phyloP scores from a whole-genome alignment of 2,888 invertebrate genomes.

The Eupithecia pulchellata region DNA sequence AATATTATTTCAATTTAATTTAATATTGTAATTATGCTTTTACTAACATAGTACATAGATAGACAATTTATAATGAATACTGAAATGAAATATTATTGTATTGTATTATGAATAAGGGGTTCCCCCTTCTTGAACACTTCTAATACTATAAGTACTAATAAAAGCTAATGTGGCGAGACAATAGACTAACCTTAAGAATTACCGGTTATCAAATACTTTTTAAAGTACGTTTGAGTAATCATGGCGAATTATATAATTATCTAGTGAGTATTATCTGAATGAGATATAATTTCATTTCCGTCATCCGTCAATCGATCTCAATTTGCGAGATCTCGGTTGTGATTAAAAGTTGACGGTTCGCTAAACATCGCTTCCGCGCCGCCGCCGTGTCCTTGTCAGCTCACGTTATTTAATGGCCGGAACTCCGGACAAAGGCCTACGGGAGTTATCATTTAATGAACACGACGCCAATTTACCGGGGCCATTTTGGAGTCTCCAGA shows the following conservation, averaged over 20 bases:
- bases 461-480: conserved; percentile 53
- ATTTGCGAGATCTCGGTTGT: conserved; percentile 16
- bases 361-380: conserved; percentile 34
- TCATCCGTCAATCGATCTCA: conserved; percentile 17
- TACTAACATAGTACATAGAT: no score
- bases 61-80: no score
- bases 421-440: conserved; percentile 43
- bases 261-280: background rate
- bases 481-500: conserved; percentile 43
- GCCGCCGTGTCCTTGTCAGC: conserved; percentile 42
- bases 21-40: no score
- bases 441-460: conserved; percentile 57
- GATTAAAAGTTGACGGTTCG: conserved; percentile 31
- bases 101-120: no score
- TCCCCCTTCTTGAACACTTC: background rate
- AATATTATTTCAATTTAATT: no score
- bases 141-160: background rate
- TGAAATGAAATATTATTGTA: no score
- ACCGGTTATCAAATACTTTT: background rate
- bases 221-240: background rate
- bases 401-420: conserved; percentile 48
- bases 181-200: background rate
- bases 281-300: background rate
- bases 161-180: background rate
- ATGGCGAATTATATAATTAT: background rate